Evolutionary conservation across 2,888 invertebrate species (phyloP), one percentile per base, ranked within the genome.

Genomic region (Mesochorus sp.): DNA sequence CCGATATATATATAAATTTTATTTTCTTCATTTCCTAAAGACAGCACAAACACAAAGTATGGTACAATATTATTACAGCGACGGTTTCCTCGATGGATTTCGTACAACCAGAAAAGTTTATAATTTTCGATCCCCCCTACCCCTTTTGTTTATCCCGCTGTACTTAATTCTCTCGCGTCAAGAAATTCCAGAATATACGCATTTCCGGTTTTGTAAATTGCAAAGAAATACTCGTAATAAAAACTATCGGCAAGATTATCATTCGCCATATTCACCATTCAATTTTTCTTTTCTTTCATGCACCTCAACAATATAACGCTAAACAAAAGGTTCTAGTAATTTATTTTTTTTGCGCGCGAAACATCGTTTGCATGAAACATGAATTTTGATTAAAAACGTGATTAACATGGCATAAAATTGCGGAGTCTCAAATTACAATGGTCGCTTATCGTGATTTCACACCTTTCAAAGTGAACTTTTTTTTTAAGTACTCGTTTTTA

Each of bases 31-130:
- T 76, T 81, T 85, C 72, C 88, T 87, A 87, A 77, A 86, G 86
- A 88, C 88, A 86, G 87, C 88, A 88, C 88, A 85, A 86, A 88
- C 87, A 88, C 81, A 79, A 79, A 88, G 59, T 88, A 88, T 88
- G 68, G 82, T 88, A 88, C 88, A 88, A 75, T 85, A 86, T 87
- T 76, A 73, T 85, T 88, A 86, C 85, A 86, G 79, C 62, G 81
- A 82, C 80, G 79, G 76, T 79, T 72, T 61, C 59, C 55, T 53
- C 55, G 51, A 51, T 75, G 62, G 44, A 62, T 14, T 53, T 12
- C 39, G 0, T 37, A 21, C 21, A 59, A 59, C 57, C 37, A 17
- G 31, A 17, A 59, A 44, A 37, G 61, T 21, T 57, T 68, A 39
- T 26, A 57, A 62, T 62, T 28, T 70, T n/a, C n/a, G n/a, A n/a